Evolutionary conservation across 2,113 vertebrate species (phyloP).

Genomic region (Gopherus flavomarginatus): DNA sequence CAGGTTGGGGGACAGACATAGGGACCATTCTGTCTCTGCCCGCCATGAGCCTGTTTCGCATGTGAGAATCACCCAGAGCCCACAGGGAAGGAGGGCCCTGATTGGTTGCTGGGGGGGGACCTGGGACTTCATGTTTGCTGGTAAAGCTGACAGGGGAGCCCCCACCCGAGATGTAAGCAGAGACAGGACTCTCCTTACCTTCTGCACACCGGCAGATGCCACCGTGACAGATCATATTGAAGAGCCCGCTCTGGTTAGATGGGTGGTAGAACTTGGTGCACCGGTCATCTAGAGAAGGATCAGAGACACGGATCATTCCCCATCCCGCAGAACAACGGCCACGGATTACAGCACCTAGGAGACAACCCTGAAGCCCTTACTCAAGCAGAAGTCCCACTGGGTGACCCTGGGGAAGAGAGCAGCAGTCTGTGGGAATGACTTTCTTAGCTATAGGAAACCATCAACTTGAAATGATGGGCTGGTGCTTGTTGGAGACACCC

Average conservation of each 20-base stretch:
- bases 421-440: not conserved
- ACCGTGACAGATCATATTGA: constrained; percentile 64
- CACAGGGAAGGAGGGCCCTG: no score
- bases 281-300: constrained; percentile 39
- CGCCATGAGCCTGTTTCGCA: no score
- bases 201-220: constrained; percentile 67
- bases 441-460: not conserved
- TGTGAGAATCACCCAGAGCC: no score
- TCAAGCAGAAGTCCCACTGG: not conserved
- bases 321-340: not conserved
- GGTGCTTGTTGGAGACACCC: not conserved
- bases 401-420: not conserved
- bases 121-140: not conserved
- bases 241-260: not conserved
- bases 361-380: not conserved
- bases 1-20: not conserved
- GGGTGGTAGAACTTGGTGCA: constrained; percentile 69
- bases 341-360: not conserved
- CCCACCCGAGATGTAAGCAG: not conserved
- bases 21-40: no score
- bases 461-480: not conserved
- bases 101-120: no score
- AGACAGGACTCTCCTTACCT: constrained; percentile 27
- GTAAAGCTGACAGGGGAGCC: not conserved
- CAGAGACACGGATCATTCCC: not conserved